Evolutionary conservation across 2,888 invertebrate genomes (phyloP).

Genomic region (Apamea monoglypha): DNA sequence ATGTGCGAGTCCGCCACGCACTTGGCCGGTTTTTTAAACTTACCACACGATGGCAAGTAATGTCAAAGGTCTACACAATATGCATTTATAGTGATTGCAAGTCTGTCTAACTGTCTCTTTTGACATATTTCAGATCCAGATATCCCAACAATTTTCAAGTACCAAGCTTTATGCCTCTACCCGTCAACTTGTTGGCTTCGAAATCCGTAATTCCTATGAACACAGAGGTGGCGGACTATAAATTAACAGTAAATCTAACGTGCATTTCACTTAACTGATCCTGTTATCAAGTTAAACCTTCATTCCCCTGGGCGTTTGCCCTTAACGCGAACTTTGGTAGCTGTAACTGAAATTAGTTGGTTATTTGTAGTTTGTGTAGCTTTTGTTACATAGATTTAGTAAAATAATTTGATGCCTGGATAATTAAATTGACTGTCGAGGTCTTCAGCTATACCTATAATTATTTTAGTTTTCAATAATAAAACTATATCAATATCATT

Average conservation of each 20-base stretch:
- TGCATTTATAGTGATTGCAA: not conserved
- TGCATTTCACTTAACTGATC: conserved; percentile 60
- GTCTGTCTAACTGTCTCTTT: not conserved
- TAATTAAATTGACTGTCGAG: not conserved
- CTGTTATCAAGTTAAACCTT: conserved; percentile 57
- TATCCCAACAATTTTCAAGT: not conserved
- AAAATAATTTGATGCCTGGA: not conserved
- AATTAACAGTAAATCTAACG: conserved; percentile 48
- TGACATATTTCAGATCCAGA: not conserved
- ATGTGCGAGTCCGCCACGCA: too few species aligned
- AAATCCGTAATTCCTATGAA: conserved; percentile 13
- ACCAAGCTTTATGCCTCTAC: not conserved
- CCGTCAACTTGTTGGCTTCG: conserved; percentile 2
- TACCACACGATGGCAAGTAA: too few species aligned
- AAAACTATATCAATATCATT: not conserved
- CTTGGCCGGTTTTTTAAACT: too few species aligned
- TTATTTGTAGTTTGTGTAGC: conserved; percentile 3
- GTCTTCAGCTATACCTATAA: not conserved
- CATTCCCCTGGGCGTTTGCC: conserved; percentile 46
- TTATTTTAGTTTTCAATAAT: not conserved
- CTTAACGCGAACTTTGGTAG: conserved; percentile 37
- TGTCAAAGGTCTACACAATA: not conserved
- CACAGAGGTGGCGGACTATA: conserved; percentile 34
- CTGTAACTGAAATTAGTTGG: conserved; percentile 45
- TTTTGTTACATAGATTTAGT: not conserved